Base-by-base conservation (phyloP, 2,797 vertebrate genomes). In the Gymnopithys bicolor region DNA sequence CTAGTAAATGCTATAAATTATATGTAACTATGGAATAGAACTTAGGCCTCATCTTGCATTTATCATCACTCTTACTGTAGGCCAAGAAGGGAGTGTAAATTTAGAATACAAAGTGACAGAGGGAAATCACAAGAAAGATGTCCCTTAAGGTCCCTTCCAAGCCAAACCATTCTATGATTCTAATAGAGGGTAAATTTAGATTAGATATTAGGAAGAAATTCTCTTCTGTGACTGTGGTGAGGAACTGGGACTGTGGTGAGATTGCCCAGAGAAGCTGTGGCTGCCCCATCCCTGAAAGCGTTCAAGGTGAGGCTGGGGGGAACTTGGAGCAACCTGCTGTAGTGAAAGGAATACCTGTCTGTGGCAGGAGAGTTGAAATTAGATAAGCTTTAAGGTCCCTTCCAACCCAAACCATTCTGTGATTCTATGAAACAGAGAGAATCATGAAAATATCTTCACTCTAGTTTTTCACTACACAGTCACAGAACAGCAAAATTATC, bases 331-430 rank as follows among this genome's bases (percentile, higher is more conserved):
- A 76, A 30, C 19, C 6, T 70, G 51, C 17, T 13, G 2, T 3
- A 13, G 56, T 22, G 51, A 23, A 56, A 58, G 6, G 1, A 15
- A n/a, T 15, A 5, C 28, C 21, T 56, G 28, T 16, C 19, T 9
- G 10, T 1, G 19, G 1, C 17, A 77, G 24, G 9, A 5, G 11
- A 1, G 3, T 9, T 39, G n/a, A 23, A 69, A 51, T 9, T 5
- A 51, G n/a, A 39, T 19, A 32, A 15, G n/a, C 4, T 63, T 69
- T 37, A 25, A 39, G 5, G 5, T 9, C 11, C 4, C 24, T 39
- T 70, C 51, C 39, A 39, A 39, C 39, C 39, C 39, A 39, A 39
- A 39, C 39, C 39, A 39, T 39, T 39, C 39, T 39, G 21, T 39
- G 14, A 46, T 30, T 64, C 14, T 22, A 5, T 46, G 71, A 51